Evolutionary conservation across 2,888 invertebrate species (phyloP), one percentile per base, ranked within the genome.

Genomic region (Lagria hirta): DNA sequence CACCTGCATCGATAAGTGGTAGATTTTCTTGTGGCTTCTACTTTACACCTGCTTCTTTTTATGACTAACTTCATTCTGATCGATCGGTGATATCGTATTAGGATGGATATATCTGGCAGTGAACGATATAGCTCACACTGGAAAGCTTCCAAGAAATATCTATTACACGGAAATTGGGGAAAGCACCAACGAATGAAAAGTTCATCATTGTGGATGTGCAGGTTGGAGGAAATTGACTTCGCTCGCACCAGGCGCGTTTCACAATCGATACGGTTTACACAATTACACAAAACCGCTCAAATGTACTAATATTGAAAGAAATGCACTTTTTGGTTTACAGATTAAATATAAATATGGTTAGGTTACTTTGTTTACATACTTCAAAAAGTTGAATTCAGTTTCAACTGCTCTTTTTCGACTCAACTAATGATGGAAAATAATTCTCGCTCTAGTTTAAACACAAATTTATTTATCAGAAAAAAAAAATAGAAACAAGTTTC

Each of bases 21-120:
- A 43, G 34, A 34, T 43, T 45, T 29, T 34, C 41, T 23, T 45
- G 23, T 30, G 43, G 35, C 35, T 43, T 43, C 43, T 26, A 43
- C 40, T 35, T 43, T 50, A 43, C 51, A 51, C 51, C 51, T 51
- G 51, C 40, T 24, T 17, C 32, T 48, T 51, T 48, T 51, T 43
- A 42, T 32, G 17, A 29, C 32, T 30, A 38, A 32, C 41, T 22
- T 37, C 28, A 22, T 34, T 35, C 41, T 38, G 30, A 47, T 44
- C 34, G 38, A 47, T 41, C 37, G 34, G 28, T 35, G 46, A 43
- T 40, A 46, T 41, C 35, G 32, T 23, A 36, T 45, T 35, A 40
- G 34, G 23, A 14, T 32, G 27, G 41, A 50, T 50, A 24, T 26
- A 26, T 41, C 20, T 30, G 18, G 20, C 28, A 15, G 37, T 28